Percentiles rank a stretch among this genome's conserved stretches.
Evolutionary conservation across 1,140 invertebrate species (phyloP).

Genomic region (Leptoteleia sp.): DNA sequence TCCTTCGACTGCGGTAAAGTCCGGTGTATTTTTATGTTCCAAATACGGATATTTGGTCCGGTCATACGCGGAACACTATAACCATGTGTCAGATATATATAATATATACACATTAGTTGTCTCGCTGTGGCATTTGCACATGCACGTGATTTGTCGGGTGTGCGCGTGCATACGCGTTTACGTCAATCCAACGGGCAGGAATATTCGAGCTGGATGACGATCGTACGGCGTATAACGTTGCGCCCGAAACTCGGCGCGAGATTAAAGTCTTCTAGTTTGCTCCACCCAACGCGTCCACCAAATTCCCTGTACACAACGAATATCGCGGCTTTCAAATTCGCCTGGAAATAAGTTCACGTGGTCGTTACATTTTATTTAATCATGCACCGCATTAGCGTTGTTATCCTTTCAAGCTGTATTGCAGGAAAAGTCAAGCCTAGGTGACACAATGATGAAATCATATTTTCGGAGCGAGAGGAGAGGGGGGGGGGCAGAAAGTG

Average conservation of each 20-base stretch:
- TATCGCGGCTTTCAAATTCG: conserved; percentile 14
- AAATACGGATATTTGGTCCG: too few species aligned
- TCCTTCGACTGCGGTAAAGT: too few species aligned
- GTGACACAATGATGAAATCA: too few species aligned
- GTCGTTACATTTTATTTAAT: conserved; percentile 24
- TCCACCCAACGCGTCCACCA: conserved; percentile 21
- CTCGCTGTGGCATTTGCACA: too few species aligned
- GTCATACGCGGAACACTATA: too few species aligned
- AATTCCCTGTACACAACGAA: conserved; percentile 3
- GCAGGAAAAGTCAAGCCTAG: too few species aligned
- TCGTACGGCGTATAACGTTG: conserved; percentile 20
- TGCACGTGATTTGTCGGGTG: conserved; percentile 22
- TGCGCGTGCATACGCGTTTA: conserved; percentile 3
- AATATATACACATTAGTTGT: too few species aligned
- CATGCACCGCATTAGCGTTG: conserved; percentile 16
- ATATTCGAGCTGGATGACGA: conserved; percentile 53
- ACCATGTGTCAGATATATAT: too few species aligned
- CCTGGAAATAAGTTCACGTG: conserved; percentile 14
- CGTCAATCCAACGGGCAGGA: conserved; percentile 26
- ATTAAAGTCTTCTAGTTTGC: conserved; percentile 49
- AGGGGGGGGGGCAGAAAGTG: too few species aligned
- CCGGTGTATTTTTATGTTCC: too few species aligned
- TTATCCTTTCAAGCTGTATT: conserved; percentile 2
- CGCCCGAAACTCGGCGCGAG: conserved; percentile 44
- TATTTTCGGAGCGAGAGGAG: too few species aligned